Base-by-base conservation (phyloP, 2,113 vertebrate genomes). In the Parus major region DNA sequence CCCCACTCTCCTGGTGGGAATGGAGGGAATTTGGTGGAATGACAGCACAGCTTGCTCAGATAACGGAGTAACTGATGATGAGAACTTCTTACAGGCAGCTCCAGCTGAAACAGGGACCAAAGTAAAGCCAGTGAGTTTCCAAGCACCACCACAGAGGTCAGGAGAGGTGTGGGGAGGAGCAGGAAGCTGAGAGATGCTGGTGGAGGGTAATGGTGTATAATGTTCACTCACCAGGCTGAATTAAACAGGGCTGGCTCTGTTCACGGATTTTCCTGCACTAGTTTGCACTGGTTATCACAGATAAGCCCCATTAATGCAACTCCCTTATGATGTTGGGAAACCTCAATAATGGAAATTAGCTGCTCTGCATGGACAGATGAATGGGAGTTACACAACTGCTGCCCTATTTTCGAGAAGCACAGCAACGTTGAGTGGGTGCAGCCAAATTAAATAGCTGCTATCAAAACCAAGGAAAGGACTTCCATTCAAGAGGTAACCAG, bases 241-340 rank as follows among this genome's bases (percentile, higher is more conserved):
- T 77, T 50, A 91, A 92, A 91, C 82, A 85, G 71, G 42, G 78
- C 36, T 87, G 82, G 76, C 87, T 88, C 71, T 77, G 47, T 35
- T 95, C 82, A 20, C 6, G n/a, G 82, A 47, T 80, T 77, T 86
- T 75, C 82, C 88, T 95, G 82, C 77, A 22, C 82, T 60, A 70
- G 87, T 96, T 93, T 94, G 92, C 88, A 68, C 85, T 91, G 90
- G 88, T 95, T 96, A 90, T 94, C 90, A 88, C 76, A 95, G 96
- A 95, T 95, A 91, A 93, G 82, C 71, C 60, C 71, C 49, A 21
- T 80, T 88, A 88, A 93, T 83, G 92, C 90, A 96, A 94, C 79
- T 80, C 85, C 71, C 68, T 60, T 60, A 21, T 3, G 56, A 24
- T 81, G 85, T 86, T 96, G 96, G 76, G 95, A 93, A 95, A 96